Evolutionary conservation across 2,113 vertebrate species (phyloP).

Genomic region (Saguinus imperator): DNA sequence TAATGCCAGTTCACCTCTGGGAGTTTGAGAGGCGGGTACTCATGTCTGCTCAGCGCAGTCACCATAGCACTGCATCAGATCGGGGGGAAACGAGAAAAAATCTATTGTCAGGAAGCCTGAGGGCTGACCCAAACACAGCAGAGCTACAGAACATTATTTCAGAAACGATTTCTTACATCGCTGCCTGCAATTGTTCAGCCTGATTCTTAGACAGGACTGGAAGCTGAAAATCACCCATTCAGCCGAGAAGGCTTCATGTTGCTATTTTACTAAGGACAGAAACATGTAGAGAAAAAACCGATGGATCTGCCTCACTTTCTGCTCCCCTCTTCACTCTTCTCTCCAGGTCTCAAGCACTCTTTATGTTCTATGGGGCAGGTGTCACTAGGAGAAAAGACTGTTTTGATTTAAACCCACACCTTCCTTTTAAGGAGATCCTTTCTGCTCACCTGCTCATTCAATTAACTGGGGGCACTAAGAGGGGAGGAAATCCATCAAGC

Average conservation of each 20-base stretch:
- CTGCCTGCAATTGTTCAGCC: background rate
- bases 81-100: constrained; percentile 63
- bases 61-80: background rate
- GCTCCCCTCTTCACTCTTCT: background rate
- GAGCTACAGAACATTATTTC: constrained; percentile 33
- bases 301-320: background rate
- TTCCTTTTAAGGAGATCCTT: background rate
- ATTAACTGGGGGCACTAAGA: background rate
- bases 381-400: background rate
- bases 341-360: background rate
- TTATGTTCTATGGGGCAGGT: background rate
- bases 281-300: background rate
- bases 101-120: constrained; percentile 56
- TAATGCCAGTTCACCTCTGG: constrained; percentile 61
- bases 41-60: background rate
- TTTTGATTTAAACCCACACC: background rate
- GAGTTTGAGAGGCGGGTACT: background rate
- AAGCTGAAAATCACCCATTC: background rate
- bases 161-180: constrained; percentile 24
- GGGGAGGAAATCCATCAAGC: background rate
- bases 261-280: background rate
- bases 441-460: background rate
- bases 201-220: background rate
- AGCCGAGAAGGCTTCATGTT: background rate
- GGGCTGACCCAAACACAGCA: constrained; percentile 50